A percentile compares a stretch with the other conserved stretches of the same genome.
Evolutionary conservation across 2,113 vertebrate species (phyloP).

Genomic region (Hydropotes inermis): DNA sequence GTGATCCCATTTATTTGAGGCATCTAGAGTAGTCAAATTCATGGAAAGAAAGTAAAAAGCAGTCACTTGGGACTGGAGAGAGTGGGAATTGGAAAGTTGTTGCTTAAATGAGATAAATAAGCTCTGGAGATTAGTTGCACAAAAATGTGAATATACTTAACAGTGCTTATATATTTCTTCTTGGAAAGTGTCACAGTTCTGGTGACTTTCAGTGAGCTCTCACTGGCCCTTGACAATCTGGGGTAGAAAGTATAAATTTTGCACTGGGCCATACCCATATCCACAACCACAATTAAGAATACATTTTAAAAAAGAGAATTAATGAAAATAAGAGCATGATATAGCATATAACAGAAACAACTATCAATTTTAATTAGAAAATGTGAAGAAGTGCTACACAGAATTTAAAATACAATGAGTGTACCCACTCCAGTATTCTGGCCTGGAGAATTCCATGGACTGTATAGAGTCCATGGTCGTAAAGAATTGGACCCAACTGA

Average conservation of each 20-base stretch:
- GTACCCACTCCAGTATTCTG: background rate
- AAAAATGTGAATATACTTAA: background rate
- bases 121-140: background rate
- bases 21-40: background rate
- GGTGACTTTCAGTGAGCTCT: accelerated
- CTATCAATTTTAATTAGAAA: background rate
- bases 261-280: accelerated
- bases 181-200: background rate
- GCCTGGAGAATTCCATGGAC: background rate
- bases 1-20: background rate
- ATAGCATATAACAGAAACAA: background rate
- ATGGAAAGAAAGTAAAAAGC: background rate
- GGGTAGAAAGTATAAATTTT: background rate
- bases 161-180: background rate
- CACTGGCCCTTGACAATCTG: accelerated
- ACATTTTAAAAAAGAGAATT: background rate
- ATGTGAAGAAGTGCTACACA: background rate
- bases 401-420: background rate
- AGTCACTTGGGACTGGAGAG: background rate
- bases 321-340: background rate
- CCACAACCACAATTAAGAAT: background rate
- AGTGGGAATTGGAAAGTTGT: background rate
- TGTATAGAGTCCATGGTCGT: background rate
- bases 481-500: background rate
- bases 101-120: background rate